Conservation (phyloP, 2,888 invertebrate genomes). For the Plagodis pulveraria region DNA sequence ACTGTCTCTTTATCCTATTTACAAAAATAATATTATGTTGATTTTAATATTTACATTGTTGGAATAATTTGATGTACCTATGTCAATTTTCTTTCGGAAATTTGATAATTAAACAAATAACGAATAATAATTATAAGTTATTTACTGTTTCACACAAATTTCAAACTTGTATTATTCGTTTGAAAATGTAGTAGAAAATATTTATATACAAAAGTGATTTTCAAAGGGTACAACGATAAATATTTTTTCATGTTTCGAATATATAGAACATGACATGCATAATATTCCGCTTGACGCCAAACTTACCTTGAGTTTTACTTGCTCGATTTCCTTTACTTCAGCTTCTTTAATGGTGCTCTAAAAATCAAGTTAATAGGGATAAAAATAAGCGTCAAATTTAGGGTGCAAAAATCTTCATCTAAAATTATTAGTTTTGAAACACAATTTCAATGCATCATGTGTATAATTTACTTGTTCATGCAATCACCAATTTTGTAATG, state of each 20-base stretch:
- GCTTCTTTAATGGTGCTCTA: conserved; percentile 73
- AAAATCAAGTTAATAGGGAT: conserved; percentile 64
- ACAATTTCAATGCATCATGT: conserved; percentile 18
- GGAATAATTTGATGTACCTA: background rate
- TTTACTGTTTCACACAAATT: conserved; percentile 57
- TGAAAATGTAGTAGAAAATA: conserved; percentile 49
- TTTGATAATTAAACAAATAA: conserved; percentile 3
- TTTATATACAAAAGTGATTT: conserved; percentile 52
- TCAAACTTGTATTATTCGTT: conserved; percentile 51
- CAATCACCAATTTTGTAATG: background rate
- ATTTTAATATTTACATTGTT: conserved; percentile 42
- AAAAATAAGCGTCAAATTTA: conserved; percentile 60
- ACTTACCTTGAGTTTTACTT: conserved; percentile 80
- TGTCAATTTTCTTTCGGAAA: conserved; percentile 19
- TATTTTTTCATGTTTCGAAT: conserved; percentile 25
- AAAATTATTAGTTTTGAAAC: conserved; percentile 12
- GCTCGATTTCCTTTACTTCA: conserved; percentile 62
- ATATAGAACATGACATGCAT: conserved; percentile 41
- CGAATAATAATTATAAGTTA: conserved; percentile 46
- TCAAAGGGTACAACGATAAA: conserved; percentile 33
- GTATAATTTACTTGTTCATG: background rate
- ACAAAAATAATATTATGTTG: conserved; percentile 55
- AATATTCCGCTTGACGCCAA: conserved; percentile 27
- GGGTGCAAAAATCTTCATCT: conserved; percentile 40
- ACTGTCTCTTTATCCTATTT: conserved; percentile 70